Evolutionary conservation across 1,140 invertebrate species (phyloP).

Genomic region (Laupala kohalensis): DNA sequence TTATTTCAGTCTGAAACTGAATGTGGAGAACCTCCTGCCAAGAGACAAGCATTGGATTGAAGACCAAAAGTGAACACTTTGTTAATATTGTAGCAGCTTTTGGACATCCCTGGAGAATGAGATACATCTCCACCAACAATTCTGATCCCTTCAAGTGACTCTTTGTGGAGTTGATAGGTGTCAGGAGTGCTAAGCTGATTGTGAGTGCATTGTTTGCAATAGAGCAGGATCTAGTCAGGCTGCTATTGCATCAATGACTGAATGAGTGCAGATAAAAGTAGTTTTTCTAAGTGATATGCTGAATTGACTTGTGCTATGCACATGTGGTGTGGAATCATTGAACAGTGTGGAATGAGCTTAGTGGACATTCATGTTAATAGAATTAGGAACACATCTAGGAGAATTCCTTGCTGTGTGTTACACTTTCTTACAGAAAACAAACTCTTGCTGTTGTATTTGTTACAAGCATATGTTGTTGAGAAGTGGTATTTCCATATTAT

Average conservation of each 20-base stretch:
- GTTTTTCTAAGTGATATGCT: neutral
- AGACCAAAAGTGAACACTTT: slow-evolving; percentile 1
- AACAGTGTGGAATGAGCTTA: neutral
- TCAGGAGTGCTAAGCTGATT: neutral
- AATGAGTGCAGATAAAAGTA: neutral
- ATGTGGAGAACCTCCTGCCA: slow-evolving; percentile 7
- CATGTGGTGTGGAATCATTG: neutral
- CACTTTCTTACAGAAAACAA: neutral
- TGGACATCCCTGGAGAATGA: neutral
- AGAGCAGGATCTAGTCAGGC: neutral
- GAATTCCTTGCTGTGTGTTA: neutral
- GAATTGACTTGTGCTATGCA: neutral
- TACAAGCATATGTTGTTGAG: neutral
- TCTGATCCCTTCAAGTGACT: neutral
- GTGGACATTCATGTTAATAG: neutral
- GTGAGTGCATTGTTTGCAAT: neutral
- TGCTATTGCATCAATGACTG: neutral
- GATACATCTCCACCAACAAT: neutral
- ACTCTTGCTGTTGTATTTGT: neutral
- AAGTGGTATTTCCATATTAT: neutral
- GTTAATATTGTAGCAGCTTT: neutral
- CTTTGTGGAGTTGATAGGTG: neutral
- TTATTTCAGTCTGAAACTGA: slow-evolving; percentile 5
- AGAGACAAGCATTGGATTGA: slow-evolving; percentile 3
- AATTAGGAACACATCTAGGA: neutral